Evolutionary conservation across 1,140 invertebrate genomes (phyloP).

Genomic region (Ganaspis sp.): DNA sequence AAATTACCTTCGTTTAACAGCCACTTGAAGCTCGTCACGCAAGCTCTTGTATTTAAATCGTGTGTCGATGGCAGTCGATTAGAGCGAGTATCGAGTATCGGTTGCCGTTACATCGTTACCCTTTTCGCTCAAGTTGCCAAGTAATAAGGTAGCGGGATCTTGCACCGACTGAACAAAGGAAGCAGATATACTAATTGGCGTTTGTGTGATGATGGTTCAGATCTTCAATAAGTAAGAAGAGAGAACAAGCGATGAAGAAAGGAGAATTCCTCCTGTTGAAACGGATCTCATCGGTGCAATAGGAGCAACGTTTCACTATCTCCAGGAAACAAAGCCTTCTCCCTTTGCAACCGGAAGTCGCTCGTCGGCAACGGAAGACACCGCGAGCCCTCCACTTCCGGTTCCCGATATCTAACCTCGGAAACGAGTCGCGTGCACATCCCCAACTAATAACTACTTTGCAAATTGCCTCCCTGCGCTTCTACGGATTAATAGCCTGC

Average conservation of each 20-base stretch:
- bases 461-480: not conserved
- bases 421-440: conserved; percentile 25
- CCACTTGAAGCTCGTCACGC: conserved; percentile 23
- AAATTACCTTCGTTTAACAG: not conserved
- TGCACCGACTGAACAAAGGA: not conserved
- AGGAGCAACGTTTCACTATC: not conserved
- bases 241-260: not conserved
- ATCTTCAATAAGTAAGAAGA: not conserved
- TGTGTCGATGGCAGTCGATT: conserved; percentile 21
- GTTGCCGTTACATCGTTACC: conserved; percentile 3
- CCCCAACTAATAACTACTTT: conserved; percentile 10
- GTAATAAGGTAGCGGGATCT: not conserved
- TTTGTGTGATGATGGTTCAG: not conserved
- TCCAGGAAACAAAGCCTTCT: conserved; percentile 7
- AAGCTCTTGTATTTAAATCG: conserved; percentile 16
- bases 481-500: not conserved
- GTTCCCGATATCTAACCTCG: conserved; percentile 18
- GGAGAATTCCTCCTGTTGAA: not conserved
- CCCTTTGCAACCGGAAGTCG: not conserved
- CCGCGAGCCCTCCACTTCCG: conserved; percentile 13
- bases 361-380: conserved; percentile 20
- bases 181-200: not conserved
- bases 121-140: conserved; percentile 7
- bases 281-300: too few relatives aligned
- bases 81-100: not conserved